A percentile compares a stretch with the other conserved stretches of the same genome.
Evolutionary conservation across 2,888 invertebrate genomes (phyloP).

Genomic region (Drosophila antonietae): DNA sequence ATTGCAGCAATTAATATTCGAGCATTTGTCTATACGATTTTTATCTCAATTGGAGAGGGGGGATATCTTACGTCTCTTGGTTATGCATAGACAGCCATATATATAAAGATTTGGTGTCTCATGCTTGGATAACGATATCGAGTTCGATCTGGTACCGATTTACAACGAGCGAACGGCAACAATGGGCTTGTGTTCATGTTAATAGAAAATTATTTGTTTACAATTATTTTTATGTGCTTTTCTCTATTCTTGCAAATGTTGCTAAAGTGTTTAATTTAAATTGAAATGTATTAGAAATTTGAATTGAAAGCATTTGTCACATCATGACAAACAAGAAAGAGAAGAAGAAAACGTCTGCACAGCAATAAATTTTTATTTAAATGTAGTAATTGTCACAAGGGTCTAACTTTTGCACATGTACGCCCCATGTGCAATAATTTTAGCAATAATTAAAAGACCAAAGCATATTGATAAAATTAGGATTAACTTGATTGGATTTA

Average conservation of each 20-base stretch:
- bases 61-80: slow-evolving; percentile 29
- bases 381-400: slow-evolving; percentile 15
- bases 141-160: slow-evolving; percentile 75
- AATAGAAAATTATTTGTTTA: slow-evolving; percentile 79
- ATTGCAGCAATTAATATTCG: slow-evolving; percentile 61
- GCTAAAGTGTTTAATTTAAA: slow-evolving; percentile 54
- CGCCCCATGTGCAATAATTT: slow-evolving; percentile 6
- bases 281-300: slow-evolving; percentile 65
- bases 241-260: slow-evolving; percentile 40
- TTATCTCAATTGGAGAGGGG: slow-evolving; percentile 60
- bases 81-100: slow-evolving; percentile 39
- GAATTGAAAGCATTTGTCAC: slow-evolving; percentile 51
- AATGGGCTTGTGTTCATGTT: slow-evolving; percentile 38
- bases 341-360: slow-evolving; percentile 10
- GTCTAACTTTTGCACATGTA: slow-evolving; percentile 22
- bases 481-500: slow-evolving; percentile 8
- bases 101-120: slow-evolving; percentile 18
- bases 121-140: slow-evolving; percentile 71
- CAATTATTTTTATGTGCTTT: slow-evolving; percentile 48
- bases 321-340: slow-evolving; percentile 4
- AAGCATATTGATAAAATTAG: slow-evolving; percentile 7
- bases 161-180: slow-evolving; percentile 29
- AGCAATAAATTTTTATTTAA: slow-evolving; percentile 54
- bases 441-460: slow-evolving; percentile 5
- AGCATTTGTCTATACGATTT: slow-evolving; percentile 38